Percentiles rank a stretch among this genome's conserved stretches.
Evolutionary conservation across 1,140 invertebrate species (phyloP).

Genomic region (Plutomurus gul): DNA sequence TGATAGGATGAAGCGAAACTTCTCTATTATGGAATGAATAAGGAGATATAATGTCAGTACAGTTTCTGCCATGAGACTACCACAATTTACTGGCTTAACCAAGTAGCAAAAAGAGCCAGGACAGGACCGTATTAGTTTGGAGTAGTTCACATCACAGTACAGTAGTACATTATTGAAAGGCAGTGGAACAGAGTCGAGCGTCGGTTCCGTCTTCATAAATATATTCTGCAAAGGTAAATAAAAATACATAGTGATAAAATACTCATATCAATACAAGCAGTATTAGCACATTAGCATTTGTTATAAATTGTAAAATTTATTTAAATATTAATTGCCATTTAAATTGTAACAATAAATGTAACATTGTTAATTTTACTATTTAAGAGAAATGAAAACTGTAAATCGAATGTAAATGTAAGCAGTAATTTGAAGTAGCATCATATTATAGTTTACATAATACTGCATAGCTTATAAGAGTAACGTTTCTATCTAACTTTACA

Average conservation of each 20-base stretch:
- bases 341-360: no score
- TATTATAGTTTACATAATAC: no score
- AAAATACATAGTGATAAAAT: neutral
- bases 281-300: neutral
- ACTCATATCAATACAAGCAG: neutral
- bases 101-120: neutral
- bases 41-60: neutral
- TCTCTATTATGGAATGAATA: neutral
- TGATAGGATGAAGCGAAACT: neutral
- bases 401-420: no score
- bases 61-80: neutral
- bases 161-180: neutral
- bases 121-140: neutral
- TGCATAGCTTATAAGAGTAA: no score
- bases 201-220: neutral
- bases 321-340: no score
- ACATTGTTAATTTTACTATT: no score
- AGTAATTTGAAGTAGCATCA: no score
- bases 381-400: no score
- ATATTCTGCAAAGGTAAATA: neutral
- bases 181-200: neutral
- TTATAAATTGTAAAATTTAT: neutral
- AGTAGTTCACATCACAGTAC: neutral
- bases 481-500: no score
- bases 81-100: neutral